These are phyloP conservation scores for Eurypyga helias DNA, from an alignment of 2,113 vertebrate species.

Conservation along the genomic window DNA sequence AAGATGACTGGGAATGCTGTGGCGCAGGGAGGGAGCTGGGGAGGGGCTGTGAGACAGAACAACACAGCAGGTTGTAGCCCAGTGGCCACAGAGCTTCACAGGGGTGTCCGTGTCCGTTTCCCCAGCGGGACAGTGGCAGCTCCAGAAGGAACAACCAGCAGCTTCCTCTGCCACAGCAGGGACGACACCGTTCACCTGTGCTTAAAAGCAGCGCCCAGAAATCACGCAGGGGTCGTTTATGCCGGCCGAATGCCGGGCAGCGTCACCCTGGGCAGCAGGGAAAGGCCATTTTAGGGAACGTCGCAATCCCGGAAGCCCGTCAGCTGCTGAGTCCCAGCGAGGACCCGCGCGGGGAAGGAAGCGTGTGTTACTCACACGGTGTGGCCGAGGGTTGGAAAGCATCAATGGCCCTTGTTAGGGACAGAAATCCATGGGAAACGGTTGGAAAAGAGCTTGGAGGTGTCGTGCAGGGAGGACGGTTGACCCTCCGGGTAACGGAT, in stretches of 20 bases:
- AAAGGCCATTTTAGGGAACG: rapidly evolving
- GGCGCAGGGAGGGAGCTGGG: rapidly evolving
- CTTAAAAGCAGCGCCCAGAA: too few relatives aligned
- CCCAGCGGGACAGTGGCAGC: not conserved
- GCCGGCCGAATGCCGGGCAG: not conserved
- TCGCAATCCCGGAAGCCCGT: not conserved
- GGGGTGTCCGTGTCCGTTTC: not conserved
- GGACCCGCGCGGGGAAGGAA: not conserved
- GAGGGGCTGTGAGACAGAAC: rapidly evolving
- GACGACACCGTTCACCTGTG: not conserved
- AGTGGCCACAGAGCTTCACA: not conserved
- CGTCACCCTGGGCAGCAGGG: not conserved
- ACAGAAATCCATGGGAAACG: not conserved
- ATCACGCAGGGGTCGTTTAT: too few relatives aligned
- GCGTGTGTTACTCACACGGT: not conserved
- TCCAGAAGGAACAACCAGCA: not conserved
- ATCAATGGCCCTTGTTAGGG: not conserved
- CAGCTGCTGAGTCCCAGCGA: not conserved
- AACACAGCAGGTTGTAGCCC: not conserved
- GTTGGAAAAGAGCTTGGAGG: not conserved
- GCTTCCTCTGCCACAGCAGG: not conserved
- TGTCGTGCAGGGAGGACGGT: rapidly evolving
- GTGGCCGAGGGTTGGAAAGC: not conserved
- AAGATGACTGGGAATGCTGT: not conserved
- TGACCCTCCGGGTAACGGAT: not conserved